Base-by-base conservation (phyloP, 2,797 vertebrate genomes). In the Luscinia luscinia region DNA sequence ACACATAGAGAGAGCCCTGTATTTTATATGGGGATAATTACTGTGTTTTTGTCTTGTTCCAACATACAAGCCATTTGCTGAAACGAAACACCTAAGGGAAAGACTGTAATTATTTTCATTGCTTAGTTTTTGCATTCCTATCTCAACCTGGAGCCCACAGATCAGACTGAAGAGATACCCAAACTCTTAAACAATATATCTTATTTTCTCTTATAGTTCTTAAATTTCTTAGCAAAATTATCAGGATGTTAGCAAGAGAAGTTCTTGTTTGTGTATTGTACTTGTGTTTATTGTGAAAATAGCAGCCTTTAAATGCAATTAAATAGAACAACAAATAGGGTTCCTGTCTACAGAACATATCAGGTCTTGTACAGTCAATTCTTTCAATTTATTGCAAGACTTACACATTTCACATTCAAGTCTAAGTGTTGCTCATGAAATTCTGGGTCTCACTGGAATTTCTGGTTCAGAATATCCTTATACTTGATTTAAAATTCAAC, bases 181-280 rank as follows among this genome's bases (percentile, higher is more conserved):
- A 57, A 91, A 17, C 64, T 91, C 89, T 90, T 90, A 88, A 93
- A 93, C 88, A 64, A 90, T 48, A 36, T 95, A 79, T 93, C 83
- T 81, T 68, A 41, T 43, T 94, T 93, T 92, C 57, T 5, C 4
- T 87, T 93, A 91, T 88, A 69, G 8, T 84, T 68, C 66, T 75
- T 51, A 64, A 75, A 59, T 72, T 80, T 88, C 43, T 88, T 96
- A 79, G 85, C 58, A 69, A 54, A 95, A 55, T 36, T 32, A 34
- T 36, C 20, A 45, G 66, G n/a, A 72, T 68, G 20, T 49, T 89
- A 83, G 55, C 27, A 87, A 87, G 30, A 80, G 27, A 85, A 77
- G 34, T 51, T 75, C 76, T 92, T 93, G 27, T 85, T 89, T 92
- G 45, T 89, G 66, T 87, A 74, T 77, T 64, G 11, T 67, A 11